Base-by-base conservation (phyloP, 2,888 invertebrate species). In the Athalia rosae region DNA sequence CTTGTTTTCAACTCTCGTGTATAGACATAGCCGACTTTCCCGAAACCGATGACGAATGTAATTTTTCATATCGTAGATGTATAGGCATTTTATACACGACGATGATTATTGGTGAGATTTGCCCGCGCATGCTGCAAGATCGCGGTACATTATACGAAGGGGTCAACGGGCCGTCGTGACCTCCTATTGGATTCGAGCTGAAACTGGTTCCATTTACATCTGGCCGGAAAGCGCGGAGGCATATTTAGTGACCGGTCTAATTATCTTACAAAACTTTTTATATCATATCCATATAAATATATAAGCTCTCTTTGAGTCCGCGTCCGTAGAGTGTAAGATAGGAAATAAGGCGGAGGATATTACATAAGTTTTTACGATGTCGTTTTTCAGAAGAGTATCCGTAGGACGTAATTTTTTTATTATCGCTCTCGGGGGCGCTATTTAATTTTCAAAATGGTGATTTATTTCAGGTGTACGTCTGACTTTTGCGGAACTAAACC, bases 161-260 rank as follows among this genome's bases (percentile, higher is more conserved):
- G 69, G 53, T 69, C 69, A 69, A 69, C 69, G 69, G 69, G 69
- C 56, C 56, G 56, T 15, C 7, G n/a, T 71, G 71, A 58, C 71
- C 58, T 45, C 15, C n/a, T 11, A 5, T 71, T 58, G 43, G 58
- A 58, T 71, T 71, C 58, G 45, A 58, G 71, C 45, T 71, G 58
- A 71, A 71, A 71, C 71, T 71, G 71, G 71, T 71, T 71, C 71
- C 58, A 58, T 71, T 71, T 58, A 58, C 58, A 71, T 58, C 58
- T 71, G 71, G 71, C 50, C 43, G 41, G 58, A 62, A 9, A 56
- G 41, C 15, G n/a, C 9, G n/a, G 56, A 13, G 56, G n/a, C 4
- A 53, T 43, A 69, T 69, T 11, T 53, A 69, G 53, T 56, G 48
- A 48, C 47, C 13, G 4, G 48, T 15, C 66, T 66, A 66, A 66